These are phyloP conservation scores for Macaca mulatta DNA, from an alignment of 2,113 vertebrate species.

Conservation along the genomic window DNA sequence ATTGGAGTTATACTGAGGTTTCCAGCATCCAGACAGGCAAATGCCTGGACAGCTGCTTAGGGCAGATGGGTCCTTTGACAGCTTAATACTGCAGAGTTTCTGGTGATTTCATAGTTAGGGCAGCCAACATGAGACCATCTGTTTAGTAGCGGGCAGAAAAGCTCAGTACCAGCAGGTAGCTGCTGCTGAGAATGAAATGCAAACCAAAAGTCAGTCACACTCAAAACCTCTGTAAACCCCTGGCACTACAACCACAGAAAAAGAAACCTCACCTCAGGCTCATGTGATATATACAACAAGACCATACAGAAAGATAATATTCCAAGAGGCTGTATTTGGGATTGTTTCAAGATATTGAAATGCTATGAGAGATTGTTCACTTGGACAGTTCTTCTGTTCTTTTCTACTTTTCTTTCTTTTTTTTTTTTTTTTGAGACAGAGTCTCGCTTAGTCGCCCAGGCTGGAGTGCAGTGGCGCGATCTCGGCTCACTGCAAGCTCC, in stretches of 20 bases:
- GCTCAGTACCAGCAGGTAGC: constrained; percentile 71
- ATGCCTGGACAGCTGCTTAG: constrained; percentile 79
- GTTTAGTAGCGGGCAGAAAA: constrained; percentile 62
- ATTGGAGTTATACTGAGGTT: constrained; percentile 49
- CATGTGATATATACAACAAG: fast-evolving
- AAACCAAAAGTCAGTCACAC: not conserved
- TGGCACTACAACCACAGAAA: not conserved
- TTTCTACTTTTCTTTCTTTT: not conserved
- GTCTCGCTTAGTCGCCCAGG: too few relatives aligned
- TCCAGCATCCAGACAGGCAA: constrained; percentile 55
- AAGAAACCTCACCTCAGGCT: not conserved
- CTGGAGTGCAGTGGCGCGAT: too few relatives aligned
- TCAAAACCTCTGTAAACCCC: not conserved
- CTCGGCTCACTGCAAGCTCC: too few relatives aligned
- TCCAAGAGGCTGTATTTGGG: not conserved
- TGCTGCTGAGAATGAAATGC: constrained; percentile 5
- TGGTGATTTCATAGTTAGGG: constrained; percentile 33
- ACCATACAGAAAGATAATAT: not conserved
- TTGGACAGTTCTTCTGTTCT: not conserved
- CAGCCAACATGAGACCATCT: constrained; percentile 69
- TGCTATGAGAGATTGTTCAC: not conserved
- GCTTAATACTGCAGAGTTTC: constrained; percentile 63
- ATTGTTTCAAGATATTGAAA: not conserved
- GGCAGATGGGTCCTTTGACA: constrained; percentile 80
- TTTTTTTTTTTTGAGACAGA: too few relatives aligned